A percentile compares a stretch with the other conserved stretches of the same genome.
phyloP scores from a whole-genome alignment of 2,113 vertebrate genomes.

The Aleadryas rufinucha region DNA sequence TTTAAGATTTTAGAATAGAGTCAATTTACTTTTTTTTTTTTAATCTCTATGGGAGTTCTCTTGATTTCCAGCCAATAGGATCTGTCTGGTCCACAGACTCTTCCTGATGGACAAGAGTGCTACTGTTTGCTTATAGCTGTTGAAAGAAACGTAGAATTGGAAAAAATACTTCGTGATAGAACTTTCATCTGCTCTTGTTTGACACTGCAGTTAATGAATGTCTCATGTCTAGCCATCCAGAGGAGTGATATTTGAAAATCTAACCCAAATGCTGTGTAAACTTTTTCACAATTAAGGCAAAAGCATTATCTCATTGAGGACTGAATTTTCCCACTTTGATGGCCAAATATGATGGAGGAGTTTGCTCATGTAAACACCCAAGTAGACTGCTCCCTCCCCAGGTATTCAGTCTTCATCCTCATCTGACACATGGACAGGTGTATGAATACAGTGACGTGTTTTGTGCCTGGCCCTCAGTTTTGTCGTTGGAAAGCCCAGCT shows the following conservation, averaged over 20 bases:
- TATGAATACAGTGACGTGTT: not conserved
- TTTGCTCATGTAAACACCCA: not conserved
- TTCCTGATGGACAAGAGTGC: conserved; percentile 11
- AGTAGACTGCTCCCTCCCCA: not conserved
- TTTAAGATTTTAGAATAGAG: not conserved
- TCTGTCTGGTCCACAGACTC: conserved; percentile 14
- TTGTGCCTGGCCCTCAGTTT: not conserved
- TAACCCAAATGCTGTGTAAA: not conserved
- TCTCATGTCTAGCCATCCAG: not conserved
- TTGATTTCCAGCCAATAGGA: conserved; percentile 28
- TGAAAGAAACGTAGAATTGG: conserved; percentile 19
- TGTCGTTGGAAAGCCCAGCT: not conserved
- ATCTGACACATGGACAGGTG: not conserved
- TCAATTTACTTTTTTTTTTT: not conserved
- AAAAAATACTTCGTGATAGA: not conserved
- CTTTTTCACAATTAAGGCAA: not conserved
- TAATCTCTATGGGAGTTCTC: not conserved
- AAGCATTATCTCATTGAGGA: not conserved
- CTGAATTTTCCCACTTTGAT: not conserved
- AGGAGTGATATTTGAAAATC: not conserved
- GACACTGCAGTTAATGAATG: not conserved
- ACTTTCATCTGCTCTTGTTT: conserved; percentile 27
- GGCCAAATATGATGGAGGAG: not conserved
- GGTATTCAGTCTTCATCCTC: not conserved
- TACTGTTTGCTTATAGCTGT: conserved; percentile 41